Conservation (phyloP, 2,888 invertebrate genomes). For the Tetanocera ferruginea region DNA sequence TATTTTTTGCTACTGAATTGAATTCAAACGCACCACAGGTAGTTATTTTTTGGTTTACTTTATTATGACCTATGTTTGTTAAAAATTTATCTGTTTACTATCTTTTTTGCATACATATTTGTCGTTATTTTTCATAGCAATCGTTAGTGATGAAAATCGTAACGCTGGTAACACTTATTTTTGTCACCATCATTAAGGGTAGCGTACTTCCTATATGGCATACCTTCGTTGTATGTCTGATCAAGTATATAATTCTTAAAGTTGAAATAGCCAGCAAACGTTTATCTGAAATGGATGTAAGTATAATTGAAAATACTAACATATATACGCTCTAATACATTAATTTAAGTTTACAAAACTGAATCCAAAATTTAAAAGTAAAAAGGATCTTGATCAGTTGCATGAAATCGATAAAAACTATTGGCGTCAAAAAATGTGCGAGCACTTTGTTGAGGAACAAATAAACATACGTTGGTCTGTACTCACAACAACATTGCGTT, state of each 20-base stretch:
- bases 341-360: not conserved
- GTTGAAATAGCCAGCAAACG: slow-evolving; percentile 55
- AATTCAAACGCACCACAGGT: slow-evolving; percentile 57
- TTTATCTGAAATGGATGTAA: slow-evolving; percentile 57
- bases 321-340: too few species aligned
- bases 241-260: slow-evolving; percentile 59
- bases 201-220: slow-evolving; percentile 59
- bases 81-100: slow-evolving; percentile 48
- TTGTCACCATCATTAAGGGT: slow-evolving; percentile 52
- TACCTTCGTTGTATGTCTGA: slow-evolving; percentile 59
- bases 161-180: slow-evolving; percentile 54
- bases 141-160: slow-evolving; percentile 56
- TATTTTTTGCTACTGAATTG: slow-evolving; percentile 54
- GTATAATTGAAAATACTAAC: too few species aligned
- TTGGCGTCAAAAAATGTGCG: slow-evolving; percentile 54
- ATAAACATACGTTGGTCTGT: slow-evolving; percentile 53
- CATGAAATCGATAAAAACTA: slow-evolving; percentile 36
- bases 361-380: not conserved
- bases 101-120: slow-evolving; percentile 59
- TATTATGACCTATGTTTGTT: not conserved
- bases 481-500: too few species aligned
- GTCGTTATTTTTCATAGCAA: slow-evolving; percentile 56
- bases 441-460: slow-evolving; percentile 55
- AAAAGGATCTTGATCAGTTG: not conserved
- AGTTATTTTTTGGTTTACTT: not conserved